Percentiles rank a stretch among this genome's conserved stretches.
phyloP scores from a whole-genome alignment of 2,888 invertebrate species.

The Tridacna crocea region DNA sequence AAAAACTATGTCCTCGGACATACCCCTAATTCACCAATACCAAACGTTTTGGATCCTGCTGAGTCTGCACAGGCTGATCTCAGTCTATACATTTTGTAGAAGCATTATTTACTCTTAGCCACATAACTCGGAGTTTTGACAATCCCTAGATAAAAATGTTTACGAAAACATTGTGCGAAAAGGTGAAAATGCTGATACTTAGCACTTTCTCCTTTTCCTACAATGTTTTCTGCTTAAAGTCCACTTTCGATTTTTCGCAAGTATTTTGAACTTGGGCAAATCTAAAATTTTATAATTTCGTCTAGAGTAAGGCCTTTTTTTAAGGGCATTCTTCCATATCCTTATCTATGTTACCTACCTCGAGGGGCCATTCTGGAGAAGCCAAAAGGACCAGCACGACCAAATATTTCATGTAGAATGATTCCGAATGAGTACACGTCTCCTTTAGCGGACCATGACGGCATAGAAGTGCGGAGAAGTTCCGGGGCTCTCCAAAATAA shows the following conservation, averaged over 20 bases:
- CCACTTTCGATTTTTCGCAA: no score
- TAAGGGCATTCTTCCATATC: no score
- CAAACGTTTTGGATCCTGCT: no score
- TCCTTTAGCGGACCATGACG: constrained; percentile 91
- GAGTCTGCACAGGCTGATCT: no score
- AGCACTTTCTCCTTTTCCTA: neutral
- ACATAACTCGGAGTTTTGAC: no score
- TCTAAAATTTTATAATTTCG: no score
- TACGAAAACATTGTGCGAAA: neutral
- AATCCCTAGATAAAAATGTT: neutral
- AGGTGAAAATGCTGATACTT: neutral
- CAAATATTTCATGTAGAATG: constrained; percentile 84
- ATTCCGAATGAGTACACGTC: constrained; percentile 87
- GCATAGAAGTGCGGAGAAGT: constrained; percentile 75
- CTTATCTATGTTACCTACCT: constrained; percentile 86
- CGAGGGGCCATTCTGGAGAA: constrained; percentile 91
- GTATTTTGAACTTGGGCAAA: no score
- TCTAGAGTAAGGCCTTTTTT: no score
- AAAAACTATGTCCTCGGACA: no score
- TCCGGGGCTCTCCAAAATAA: constrained; percentile 96
- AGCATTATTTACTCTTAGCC: no score
- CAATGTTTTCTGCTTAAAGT: neutral
- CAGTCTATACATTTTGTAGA: no score
- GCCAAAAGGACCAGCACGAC: constrained; percentile 83
- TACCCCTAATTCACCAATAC: no score